Evolutionary conservation across 2,797 vertebrate species (phyloP).

Genomic region (Paratrypauchen microcephalus): DNA sequence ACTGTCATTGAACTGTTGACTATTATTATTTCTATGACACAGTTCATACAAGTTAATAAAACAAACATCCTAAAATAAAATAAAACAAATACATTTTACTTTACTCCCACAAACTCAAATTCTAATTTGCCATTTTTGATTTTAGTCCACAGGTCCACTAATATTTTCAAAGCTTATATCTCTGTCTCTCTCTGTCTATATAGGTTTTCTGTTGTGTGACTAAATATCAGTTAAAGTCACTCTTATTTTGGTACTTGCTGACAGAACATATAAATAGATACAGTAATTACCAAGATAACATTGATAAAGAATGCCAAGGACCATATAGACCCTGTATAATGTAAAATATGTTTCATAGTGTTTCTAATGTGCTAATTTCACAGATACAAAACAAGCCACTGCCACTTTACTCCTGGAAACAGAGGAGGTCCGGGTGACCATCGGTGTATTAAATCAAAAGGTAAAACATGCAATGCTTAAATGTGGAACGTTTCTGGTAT

Average conservation of each 20-base stretch:
- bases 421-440: conserved; percentile 84
- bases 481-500: background rate
- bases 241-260: background rate
- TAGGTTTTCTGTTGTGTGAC: no score
- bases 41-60: background rate
- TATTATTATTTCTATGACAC: background rate
- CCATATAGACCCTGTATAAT: background rate
- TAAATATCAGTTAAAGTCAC: background rate
- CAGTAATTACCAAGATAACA: background rate
- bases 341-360: background rate
- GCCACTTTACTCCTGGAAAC: conserved; percentile 75
- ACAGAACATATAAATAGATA: background rate
- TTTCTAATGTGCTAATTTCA: conserved; percentile 3
- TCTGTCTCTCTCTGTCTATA: no score
- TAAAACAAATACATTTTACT: background rate
- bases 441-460: conserved; percentile 87
- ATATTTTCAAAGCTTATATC: no score
- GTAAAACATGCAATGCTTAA: conserved; percentile 58
- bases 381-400: conserved; percentile 63
- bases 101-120: background rate
- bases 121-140: no score
- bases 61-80: background rate
- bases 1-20: background rate
- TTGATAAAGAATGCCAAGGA: background rate
- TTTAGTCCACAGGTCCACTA: no score